Conservation (phyloP, 1,140 invertebrate species). For the Drosophila arawakana region DNA sequence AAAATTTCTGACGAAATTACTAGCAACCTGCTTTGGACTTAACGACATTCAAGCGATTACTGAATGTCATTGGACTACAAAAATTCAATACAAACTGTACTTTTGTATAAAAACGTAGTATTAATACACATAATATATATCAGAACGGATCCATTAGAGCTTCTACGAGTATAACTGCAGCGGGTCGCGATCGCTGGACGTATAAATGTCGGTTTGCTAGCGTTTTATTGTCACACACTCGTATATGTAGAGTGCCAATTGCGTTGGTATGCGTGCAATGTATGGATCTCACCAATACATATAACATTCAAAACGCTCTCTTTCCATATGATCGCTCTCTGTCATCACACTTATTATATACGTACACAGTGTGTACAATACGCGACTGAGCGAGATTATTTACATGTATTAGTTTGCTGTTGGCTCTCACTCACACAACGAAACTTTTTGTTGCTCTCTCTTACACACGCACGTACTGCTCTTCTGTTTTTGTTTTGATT, state of each 20-base stretch:
- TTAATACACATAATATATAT: background rate
- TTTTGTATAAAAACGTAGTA: background rate
- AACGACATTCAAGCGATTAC: background rate
- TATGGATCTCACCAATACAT: conserved; percentile 7
- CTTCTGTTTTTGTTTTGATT: too few species aligned
- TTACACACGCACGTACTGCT: background rate
- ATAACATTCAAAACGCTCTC: background rate
- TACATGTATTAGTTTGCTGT: background rate
- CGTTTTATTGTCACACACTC: background rate
- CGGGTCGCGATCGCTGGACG: too few species aligned
- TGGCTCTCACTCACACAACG: background rate
- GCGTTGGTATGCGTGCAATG: conserved; percentile 3
- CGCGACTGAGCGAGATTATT: background rate
- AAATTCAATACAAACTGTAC: background rate
- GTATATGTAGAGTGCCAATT: conserved; percentile 5
- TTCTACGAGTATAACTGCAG: background rate
- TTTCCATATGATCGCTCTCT: background rate
- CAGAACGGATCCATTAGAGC: background rate
- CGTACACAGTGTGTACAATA: background rate
- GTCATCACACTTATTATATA: background rate
- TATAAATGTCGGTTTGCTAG: background rate
- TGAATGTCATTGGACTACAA: conserved; percentile 1
- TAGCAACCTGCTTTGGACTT: background rate
- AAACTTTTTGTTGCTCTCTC: background rate
- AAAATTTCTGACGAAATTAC: conserved; percentile 17